These are phyloP conservation scores for Holocentrus rufus DNA, from an alignment of 2,797 vertebrate species.

Conservation along the genomic window DNA sequence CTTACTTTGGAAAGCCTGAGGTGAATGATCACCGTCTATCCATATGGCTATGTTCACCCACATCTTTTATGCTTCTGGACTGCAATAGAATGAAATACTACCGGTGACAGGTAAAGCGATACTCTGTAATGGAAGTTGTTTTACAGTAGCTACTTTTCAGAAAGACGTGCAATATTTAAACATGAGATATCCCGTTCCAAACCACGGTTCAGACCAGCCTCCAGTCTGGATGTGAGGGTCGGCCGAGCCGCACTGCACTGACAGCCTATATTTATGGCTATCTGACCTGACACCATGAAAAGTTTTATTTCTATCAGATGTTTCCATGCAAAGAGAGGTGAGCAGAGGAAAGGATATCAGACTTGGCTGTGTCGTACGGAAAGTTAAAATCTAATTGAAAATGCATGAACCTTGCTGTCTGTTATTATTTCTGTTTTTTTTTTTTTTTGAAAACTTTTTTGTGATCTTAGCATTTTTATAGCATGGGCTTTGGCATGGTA, in stretches of 20 bases:
- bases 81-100: conserved; percentile 73
- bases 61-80: conserved; percentile 65
- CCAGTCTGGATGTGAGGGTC: conserved; percentile 69
- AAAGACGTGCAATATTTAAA: conserved; percentile 78
- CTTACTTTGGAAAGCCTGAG: conserved; percentile 20
- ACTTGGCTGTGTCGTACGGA: conserved; percentile 68
- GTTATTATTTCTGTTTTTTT: conserved; percentile 51
- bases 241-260: conserved; percentile 60
- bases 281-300: conserved; percentile 80
- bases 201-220: conserved; percentile 62
- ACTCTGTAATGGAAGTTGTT: conserved; percentile 72
- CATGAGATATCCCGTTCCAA: conserved; percentile 79
- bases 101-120: conserved; percentile 72
- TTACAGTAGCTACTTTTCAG: conserved; percentile 81
- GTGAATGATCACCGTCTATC: conserved; percentile 56
- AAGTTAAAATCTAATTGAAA: conserved; percentile 76
- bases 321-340: conserved; percentile 73
- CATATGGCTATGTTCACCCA: conserved; percentile 64
- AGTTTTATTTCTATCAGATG: conserved; percentile 82
- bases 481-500: conserved; percentile 47
- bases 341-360: conserved; percentile 64
- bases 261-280: conserved; percentile 79
- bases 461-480: conserved; percentile 55
- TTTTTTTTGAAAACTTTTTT: conserved; percentile 35
- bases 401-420: conserved; percentile 61